phyloP scores from a whole-genome alignment of 2,888 invertebrate genomes.

The Caenorhabditis japonica region DNA sequence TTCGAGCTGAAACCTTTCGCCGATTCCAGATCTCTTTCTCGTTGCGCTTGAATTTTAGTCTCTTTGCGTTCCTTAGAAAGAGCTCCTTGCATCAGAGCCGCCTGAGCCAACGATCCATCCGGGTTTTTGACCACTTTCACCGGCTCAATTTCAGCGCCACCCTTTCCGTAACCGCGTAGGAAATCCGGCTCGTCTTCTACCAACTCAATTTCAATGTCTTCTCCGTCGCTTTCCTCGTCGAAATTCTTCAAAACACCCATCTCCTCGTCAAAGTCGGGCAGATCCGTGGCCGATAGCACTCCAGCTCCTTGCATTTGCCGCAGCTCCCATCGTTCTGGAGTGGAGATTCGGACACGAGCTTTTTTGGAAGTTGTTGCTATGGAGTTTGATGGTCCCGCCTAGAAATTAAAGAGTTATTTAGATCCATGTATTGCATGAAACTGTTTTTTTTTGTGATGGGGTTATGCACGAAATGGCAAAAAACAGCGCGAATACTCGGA shows the following conservation, averaged over 20 bases:
- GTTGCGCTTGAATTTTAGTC: conserved; percentile 88
- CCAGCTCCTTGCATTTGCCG: conserved; percentile 95
- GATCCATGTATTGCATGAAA: not conserved
- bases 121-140: conserved; percentile 84
- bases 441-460: too few species aligned
- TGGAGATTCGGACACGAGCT: conserved; percentile 85
- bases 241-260: conserved; percentile 84
- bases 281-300: conserved; percentile 84
- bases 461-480: too few species aligned
- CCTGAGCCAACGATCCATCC: conserved; percentile 97
- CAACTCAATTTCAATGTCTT: conserved; percentile 96
- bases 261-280: conserved; percentile 98
- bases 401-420: too few species aligned
- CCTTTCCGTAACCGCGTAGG: conserved; percentile 81
- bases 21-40: conserved; percentile 72
- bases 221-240: conserved; percentile 83
- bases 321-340: conserved; percentile 95
- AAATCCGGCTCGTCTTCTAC: conserved; percentile 99
- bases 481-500: too few species aligned
- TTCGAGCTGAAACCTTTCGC: conserved; percentile 54
- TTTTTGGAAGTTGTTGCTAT: conserved; percentile 17
- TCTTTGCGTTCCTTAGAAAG: conserved; percentile 96
- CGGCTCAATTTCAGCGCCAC: conserved; percentile 74
- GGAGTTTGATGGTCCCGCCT: conserved; percentile 11
- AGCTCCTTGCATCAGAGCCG: conserved; percentile 99